A percentile compares a stretch with the other conserved stretches of the same genome.
phyloP scores from a whole-genome alignment of 2,113 vertebrate species.

The Sebastes schlegelii region DNA sequence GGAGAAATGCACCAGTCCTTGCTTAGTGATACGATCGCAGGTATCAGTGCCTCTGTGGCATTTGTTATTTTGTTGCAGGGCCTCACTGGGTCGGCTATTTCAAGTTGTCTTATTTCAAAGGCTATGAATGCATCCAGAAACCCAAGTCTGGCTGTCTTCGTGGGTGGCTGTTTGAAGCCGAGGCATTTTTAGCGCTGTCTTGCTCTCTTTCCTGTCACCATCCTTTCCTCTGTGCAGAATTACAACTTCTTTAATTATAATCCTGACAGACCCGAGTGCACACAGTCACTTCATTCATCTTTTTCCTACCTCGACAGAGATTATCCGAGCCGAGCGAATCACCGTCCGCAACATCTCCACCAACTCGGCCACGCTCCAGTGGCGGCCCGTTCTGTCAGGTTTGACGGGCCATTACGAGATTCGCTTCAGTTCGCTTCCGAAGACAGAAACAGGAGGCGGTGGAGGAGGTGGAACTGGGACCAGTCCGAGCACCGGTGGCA shows the following conservation, averaged over 20 bases:
- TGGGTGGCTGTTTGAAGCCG: constrained; percentile 52
- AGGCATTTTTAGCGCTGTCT: constrained; percentile 48
- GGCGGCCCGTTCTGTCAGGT: constrained; percentile 87
- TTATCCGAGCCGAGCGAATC: constrained; percentile 87
- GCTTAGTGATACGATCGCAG: constrained; percentile 33
- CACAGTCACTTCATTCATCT: not conserved
- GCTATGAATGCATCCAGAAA: constrained; percentile 61
- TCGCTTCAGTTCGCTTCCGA: constrained; percentile 77
- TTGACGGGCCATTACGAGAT: constrained; percentile 86
- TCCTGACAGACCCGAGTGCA: not conserved
- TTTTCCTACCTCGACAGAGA: constrained; percentile 80
- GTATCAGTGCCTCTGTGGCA: constrained; percentile 48
- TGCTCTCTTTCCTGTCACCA: constrained; percentile 8
- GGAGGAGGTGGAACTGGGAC: constrained; percentile 47
- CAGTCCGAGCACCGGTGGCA: constrained; percentile 70
- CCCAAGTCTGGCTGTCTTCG: constrained; percentile 50
- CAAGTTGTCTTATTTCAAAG: constrained; percentile 61
- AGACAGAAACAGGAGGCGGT: constrained; percentile 17
- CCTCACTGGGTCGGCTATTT: constrained; percentile 72
- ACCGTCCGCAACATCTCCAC: constrained; percentile 86
- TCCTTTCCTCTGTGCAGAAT: constrained; percentile 7
- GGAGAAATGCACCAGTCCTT: constrained; percentile 31
- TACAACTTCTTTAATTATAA: not conserved
- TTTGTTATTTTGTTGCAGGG: constrained; percentile 58
- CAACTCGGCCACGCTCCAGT: constrained; percentile 86